Base-by-base conservation (phyloP, 1,140 invertebrate genomes). In the Neodiprion lecontei region DNA sequence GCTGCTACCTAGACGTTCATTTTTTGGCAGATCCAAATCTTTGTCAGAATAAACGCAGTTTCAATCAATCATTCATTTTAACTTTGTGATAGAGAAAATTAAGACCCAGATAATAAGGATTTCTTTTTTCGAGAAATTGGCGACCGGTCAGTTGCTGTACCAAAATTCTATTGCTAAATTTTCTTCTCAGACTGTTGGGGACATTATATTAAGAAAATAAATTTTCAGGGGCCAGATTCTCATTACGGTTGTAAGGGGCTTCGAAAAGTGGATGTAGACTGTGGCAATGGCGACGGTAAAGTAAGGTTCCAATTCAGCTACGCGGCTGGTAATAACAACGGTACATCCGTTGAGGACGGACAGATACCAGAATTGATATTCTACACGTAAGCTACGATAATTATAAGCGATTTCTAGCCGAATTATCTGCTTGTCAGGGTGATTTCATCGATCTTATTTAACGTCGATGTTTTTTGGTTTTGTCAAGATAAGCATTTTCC, bases 281-380 rank as follows among this genome's bases (percentile, higher is more conserved):
- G 93, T 80, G 92, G 93, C 75, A 90, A 91, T 65, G 92, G 91
- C 76, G 92, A 92, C 49, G 90, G 90, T 9, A 93, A 93, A 83
- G 92, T 96, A 3, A 94, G 93, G 10, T 97, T 97, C 84, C 93
- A 95, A 84, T 97, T 97, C 86, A 94, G 93, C 1, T 96, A 94
- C 83, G 95, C 95, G 12, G 92, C 94, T 21, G 95, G 95, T 23
- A 96, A 96, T 83, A 97, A 97, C 85, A 97, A 97, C 86, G 96
- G 96, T 11, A 97, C 96, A 1, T 95, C 94, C 4, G 94, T 96
- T 1, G 96, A 97, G 83, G 95, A 96, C 86, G 96, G 96, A 74
- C 96, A 97, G 87, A 96, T 97, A 80, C 96, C 96, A 10, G 95
- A 96, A 85, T 94, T 97, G 70, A 95, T 96, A 76, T 97, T 97